phyloP scores from a whole-genome alignment of 2,113 vertebrate species.

The Megaceryle torquata region DNA sequence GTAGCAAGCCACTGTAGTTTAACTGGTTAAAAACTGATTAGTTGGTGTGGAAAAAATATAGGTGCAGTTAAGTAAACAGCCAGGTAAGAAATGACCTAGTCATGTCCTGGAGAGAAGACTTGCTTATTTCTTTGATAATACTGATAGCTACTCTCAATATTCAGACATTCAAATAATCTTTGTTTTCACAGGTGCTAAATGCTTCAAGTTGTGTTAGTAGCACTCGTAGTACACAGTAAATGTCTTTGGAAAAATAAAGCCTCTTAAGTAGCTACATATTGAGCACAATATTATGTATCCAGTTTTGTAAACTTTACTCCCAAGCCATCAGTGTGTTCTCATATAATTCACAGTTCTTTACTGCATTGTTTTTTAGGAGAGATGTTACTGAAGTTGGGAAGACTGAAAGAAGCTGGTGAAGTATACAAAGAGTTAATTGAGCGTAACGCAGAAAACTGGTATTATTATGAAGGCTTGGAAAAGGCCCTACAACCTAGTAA shows the following conservation, averaged over 20 bases:
- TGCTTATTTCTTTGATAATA: neutral
- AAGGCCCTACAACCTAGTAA: constrained; percentile 78
- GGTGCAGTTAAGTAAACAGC: neutral
- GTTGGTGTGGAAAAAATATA: neutral
- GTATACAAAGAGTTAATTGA: constrained; percentile 77
- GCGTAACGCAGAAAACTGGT: constrained; percentile 81
- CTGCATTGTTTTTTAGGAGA: constrained; percentile 70
- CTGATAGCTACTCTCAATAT: neutral
- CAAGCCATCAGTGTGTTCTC: neutral
- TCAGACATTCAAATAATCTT: neutral
- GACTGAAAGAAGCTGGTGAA: constrained; percentile 78
- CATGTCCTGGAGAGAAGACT: neutral
- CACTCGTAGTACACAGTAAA: neutral
- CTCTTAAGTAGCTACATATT: neutral
- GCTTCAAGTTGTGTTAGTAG: neutral
- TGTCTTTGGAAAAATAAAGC: neutral
- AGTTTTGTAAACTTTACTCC: neutral
- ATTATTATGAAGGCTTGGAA: constrained; percentile 81
- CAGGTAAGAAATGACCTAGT: neutral
- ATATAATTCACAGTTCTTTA: neutral
- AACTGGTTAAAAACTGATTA: neutral
- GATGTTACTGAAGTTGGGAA: constrained; percentile 78
- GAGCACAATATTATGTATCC: neutral
- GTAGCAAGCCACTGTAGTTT: neutral
- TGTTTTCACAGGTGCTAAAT: neutral